These are phyloP conservation scores for Kryptopterus vitreolus DNA, from an alignment of 2,797 vertebrate genomes.

Conservation along the genomic window DNA sequence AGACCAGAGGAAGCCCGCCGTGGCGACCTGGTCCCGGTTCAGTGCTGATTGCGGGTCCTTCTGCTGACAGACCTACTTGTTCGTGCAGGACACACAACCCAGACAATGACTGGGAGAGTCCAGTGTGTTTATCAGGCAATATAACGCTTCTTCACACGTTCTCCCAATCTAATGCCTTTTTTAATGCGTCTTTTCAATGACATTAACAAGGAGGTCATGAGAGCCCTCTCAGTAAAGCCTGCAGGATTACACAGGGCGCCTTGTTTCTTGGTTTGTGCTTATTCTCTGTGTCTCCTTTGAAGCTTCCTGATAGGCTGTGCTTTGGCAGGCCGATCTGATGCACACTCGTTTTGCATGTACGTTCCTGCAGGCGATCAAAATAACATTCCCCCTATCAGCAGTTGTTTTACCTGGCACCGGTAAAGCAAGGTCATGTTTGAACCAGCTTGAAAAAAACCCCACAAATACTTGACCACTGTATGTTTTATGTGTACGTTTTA, in stretches of 20 bases:
- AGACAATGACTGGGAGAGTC: background rate
- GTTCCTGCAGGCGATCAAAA: constrained; percentile 28
- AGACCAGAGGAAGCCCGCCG: constrained; percentile 42
- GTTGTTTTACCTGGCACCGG: background rate
- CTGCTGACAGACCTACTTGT: constrained; percentile 30
- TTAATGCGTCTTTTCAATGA: background rate
- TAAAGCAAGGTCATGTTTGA: background rate
- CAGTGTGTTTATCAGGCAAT: constrained; percentile 14
- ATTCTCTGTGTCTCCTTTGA: background rate
- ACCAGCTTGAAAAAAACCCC: background rate
- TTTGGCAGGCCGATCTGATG: constrained; percentile 1
- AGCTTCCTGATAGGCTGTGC: background rate
- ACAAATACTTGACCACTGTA: too few relatives aligned
- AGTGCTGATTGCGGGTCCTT: constrained; percentile 31
- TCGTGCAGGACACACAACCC: constrained; percentile 8
- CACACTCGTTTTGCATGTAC: constrained; percentile 49
- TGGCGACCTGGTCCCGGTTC: constrained; percentile 13
- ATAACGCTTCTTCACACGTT: too few relatives aligned
- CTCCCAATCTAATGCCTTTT: background rate
- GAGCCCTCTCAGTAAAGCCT: background rate
- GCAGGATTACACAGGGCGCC: background rate
- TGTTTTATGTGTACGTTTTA: background rate
- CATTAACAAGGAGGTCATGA: background rate
- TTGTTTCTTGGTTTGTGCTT: background rate
- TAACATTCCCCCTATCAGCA: background rate